Percentiles rank a stretch among this genome's conserved stretches.
These are phyloP conservation scores for Trichacis sp. DNA, from an alignment of 2,888 invertebrate genomes.

Conservation along the genomic window DNA sequence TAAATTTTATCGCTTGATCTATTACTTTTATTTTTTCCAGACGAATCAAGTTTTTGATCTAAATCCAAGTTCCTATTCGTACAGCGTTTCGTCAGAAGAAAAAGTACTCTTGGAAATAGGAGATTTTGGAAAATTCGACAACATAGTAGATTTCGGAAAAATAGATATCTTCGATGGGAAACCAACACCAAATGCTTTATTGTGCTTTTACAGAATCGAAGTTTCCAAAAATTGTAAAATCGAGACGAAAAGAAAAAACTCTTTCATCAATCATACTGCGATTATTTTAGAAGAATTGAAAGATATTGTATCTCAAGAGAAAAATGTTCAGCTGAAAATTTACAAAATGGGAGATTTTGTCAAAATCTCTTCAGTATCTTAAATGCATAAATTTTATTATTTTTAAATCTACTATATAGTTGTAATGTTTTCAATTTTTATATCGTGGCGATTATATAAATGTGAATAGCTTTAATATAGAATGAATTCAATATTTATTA, in stretches of 20 bases:
- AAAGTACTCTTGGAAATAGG: slow-evolving; percentile 49
- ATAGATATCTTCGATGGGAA: slow-evolving; percentile 29
- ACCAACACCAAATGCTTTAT: slow-evolving; percentile 51
- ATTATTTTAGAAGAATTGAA: slow-evolving; percentile 51
- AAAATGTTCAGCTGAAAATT: slow-evolving; percentile 50
- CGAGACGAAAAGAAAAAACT: slow-evolving; percentile 49
- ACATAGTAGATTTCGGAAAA: slow-evolving; percentile 49
- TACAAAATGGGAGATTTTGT: slow-evolving; percentile 50
- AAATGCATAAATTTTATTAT: not conserved
- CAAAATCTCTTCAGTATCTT: slow-evolving; percentile 39
- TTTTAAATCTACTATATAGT: too few species aligned
- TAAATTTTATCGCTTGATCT: too few species aligned
- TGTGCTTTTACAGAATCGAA: slow-evolving; percentile 54
- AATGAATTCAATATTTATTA: too few species aligned
- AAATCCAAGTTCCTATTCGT: slow-evolving; percentile 51
- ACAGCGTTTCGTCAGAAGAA: slow-evolving; percentile 42
- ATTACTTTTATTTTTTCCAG: too few species aligned
- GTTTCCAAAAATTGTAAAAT: slow-evolving; percentile 36
- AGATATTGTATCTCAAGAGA: slow-evolving; percentile 32
- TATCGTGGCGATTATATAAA: too few species aligned
- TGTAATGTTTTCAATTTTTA: too few species aligned
- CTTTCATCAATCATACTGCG: slow-evolving; percentile 57
- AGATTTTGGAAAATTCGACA: slow-evolving; percentile 43
- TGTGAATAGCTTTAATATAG: too few species aligned
- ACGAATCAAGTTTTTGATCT: slow-evolving; percentile 57